These are phyloP conservation scores for Papilio machaon DNA, from an alignment of 1,140 invertebrate genomes.

Conservation along the genomic window DNA sequence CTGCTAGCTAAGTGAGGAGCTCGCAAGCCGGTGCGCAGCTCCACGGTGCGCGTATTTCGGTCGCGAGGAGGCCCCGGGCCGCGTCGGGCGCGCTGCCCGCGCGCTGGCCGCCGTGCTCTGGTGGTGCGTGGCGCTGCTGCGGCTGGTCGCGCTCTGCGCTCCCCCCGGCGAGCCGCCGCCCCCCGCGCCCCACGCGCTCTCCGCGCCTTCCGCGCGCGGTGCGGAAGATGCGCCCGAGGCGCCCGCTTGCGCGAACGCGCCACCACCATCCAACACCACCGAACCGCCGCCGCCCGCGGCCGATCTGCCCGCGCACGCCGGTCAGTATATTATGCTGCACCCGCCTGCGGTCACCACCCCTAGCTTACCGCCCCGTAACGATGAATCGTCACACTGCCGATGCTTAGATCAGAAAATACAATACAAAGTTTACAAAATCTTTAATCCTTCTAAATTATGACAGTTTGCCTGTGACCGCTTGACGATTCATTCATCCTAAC, in stretches of 20 bases:
- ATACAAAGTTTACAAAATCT: neutral
- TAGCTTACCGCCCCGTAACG: neutral
- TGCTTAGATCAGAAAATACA: neutral
- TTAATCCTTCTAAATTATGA: neutral
- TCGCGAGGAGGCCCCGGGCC: constrained; percentile 75
- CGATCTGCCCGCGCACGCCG: constrained; percentile 61
- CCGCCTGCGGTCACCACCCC: neutral
- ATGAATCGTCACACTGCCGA: neutral
- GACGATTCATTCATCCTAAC: constrained; percentile 30
- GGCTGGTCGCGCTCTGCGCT: constrained; percentile 78
- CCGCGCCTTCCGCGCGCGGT: constrained; percentile 68
- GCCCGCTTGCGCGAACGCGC: constrained; percentile 71
- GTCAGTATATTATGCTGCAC: constrained; percentile 57
- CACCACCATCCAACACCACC: constrained; percentile 60
- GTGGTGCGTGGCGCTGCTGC: constrained; percentile 80
- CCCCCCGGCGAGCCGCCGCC: constrained; percentile 69
- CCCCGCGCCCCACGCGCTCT: constrained; percentile 73
- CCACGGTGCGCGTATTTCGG: constrained; percentile 75
- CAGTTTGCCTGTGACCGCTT: neutral
- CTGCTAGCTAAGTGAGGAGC: constrained; percentile 52
- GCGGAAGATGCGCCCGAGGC: constrained; percentile 73
- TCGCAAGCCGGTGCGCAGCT: constrained; percentile 62
- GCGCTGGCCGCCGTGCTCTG: constrained; percentile 80
- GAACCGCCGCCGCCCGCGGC: constrained; percentile 55
- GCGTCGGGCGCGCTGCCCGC: constrained; percentile 77